Conservation (phyloP, 2,888 invertebrate genomes). For the Drosophila tripunctata region DNA sequence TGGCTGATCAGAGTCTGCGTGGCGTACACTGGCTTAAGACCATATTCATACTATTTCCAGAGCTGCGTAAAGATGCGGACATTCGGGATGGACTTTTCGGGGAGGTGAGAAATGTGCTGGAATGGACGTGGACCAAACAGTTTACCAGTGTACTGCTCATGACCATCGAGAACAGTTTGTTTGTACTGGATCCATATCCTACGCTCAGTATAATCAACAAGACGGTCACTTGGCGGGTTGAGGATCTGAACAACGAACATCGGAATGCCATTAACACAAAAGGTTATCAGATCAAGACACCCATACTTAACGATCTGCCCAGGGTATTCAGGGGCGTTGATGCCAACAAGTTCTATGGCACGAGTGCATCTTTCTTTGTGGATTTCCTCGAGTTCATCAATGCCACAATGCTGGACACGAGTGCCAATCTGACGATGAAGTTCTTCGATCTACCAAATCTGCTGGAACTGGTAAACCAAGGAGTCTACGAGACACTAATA, state of each 20-base stretch:
- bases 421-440: conserved; percentile 2
- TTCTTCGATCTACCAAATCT: conserved; percentile 40
- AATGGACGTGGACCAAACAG: conserved; percentile 73
- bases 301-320: conserved; percentile 71
- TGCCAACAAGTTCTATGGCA: conserved; percentile 56
- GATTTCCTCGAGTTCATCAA: conserved; percentile 70
- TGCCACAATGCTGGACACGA: conserved; percentile 65
- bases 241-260: conserved; percentile 53
- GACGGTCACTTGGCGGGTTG: conserved; percentile 54
- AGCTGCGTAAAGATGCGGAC: conserved; percentile 19
- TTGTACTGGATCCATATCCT: conserved; percentile 69
- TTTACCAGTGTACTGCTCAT: conserved; percentile 68
- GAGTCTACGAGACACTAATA: conserved; percentile 74
- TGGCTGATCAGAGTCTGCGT: conserved; percentile 59
- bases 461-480: conserved; percentile 45
- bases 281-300: conserved; percentile 67
- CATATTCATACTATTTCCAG: conserved; percentile 69
- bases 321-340: conserved; percentile 67
- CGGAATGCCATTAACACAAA: conserved; percentile 47
- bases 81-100: conserved; percentile 21
- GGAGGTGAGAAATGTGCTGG: conserved; percentile 40
- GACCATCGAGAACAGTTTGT: conserved; percentile 64
- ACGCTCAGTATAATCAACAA: conserved; percentile 55
- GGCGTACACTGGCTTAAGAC: conserved; percentile 70
- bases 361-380: conserved; percentile 66